These are phyloP conservation scores for Eupithecia insigniata DNA, from an alignment of 2,888 invertebrate genomes.

Conservation along the genomic window DNA sequence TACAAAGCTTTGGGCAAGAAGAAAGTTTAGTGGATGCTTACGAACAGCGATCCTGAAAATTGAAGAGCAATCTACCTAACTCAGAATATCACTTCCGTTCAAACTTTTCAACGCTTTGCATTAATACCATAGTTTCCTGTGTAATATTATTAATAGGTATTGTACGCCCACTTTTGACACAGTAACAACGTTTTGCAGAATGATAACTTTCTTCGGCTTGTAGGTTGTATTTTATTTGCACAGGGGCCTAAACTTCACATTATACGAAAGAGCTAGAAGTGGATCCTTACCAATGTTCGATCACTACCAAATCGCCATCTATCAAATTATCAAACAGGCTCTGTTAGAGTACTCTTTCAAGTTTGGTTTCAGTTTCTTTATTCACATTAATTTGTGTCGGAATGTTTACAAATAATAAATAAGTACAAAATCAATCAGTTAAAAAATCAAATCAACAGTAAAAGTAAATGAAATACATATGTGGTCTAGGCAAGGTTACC, in stretches of 20 bases:
- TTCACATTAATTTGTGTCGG: too few species aligned
- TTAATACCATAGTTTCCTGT: constrained; percentile 32
- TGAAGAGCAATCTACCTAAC: background rate
- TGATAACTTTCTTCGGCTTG: background rate
- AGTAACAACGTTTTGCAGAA: background rate
- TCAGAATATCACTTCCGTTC: background rate
- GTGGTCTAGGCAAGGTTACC: too few species aligned
- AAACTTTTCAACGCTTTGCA: constrained; percentile 18
- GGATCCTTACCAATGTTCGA: background rate
- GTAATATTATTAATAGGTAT: constrained; percentile 13
- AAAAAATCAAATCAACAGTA: too few species aligned
- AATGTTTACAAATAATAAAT: too few species aligned
- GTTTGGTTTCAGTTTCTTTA: too few species aligned
- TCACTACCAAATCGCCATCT: background rate
- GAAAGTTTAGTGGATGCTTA: too few species aligned
- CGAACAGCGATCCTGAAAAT: background rate
- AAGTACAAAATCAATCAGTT: too few species aligned
- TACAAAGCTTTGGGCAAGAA: background rate
- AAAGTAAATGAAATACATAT: too few species aligned
- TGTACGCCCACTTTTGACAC: constrained; percentile 7
- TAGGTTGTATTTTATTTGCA: background rate
- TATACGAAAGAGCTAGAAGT: background rate
- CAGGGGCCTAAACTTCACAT: too few species aligned
- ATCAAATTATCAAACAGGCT: background rate
- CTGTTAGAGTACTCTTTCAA: background rate